phyloP scores from a whole-genome alignment of 2,797 vertebrate species.

The Cynodonichthys magdalenae region DNA sequence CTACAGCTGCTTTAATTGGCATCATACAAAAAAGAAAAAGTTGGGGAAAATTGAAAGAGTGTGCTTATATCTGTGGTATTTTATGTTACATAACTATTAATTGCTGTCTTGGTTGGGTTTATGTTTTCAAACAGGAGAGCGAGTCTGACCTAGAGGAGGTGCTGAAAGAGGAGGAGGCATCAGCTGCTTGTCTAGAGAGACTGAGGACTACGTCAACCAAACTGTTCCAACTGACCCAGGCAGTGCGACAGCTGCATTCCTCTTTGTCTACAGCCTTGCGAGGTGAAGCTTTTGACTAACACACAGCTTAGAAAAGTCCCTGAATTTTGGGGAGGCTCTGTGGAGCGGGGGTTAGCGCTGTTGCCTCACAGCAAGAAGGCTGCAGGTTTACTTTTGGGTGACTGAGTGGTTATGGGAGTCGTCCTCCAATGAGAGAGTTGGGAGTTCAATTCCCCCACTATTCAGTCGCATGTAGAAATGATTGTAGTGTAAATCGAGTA shows the following conservation, averaged over 20 bases:
- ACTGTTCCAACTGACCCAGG: conserved; percentile 83
- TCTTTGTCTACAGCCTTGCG: conserved; percentile 72
- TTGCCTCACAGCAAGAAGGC: too few relatives aligned
- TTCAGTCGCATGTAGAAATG: too few relatives aligned
- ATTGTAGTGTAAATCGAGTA: too few relatives aligned
- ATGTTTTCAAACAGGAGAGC: conserved; percentile 73
- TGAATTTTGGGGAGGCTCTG: neutral
- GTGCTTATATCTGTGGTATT: too few relatives aligned
- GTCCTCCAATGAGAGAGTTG: too few relatives aligned
- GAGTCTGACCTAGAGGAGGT: conserved; percentile 49
- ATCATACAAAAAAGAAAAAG: too few relatives aligned
- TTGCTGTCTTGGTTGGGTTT: conserved; percentile 21
- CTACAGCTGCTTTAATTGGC: too few relatives aligned
- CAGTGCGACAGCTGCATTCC: conserved; percentile 77
- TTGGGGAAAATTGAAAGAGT: too few relatives aligned
- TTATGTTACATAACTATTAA: conserved; percentile 8
- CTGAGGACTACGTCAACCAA: conserved; percentile 68
- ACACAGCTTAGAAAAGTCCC: neutral
- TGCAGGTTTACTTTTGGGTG: too few relatives aligned
- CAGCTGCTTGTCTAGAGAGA: conserved; percentile 64
- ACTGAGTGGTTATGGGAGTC: too few relatives aligned
- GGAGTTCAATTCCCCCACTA: too few relatives aligned
- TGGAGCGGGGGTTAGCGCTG: too few relatives aligned
- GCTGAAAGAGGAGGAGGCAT: conserved; percentile 34
- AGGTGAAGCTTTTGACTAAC: conserved; percentile 76